Percentiles rank a stretch among this genome's conserved stretches.
Conservation (phyloP, 2,113 vertebrate species). For the Melierax canorus region DNA sequence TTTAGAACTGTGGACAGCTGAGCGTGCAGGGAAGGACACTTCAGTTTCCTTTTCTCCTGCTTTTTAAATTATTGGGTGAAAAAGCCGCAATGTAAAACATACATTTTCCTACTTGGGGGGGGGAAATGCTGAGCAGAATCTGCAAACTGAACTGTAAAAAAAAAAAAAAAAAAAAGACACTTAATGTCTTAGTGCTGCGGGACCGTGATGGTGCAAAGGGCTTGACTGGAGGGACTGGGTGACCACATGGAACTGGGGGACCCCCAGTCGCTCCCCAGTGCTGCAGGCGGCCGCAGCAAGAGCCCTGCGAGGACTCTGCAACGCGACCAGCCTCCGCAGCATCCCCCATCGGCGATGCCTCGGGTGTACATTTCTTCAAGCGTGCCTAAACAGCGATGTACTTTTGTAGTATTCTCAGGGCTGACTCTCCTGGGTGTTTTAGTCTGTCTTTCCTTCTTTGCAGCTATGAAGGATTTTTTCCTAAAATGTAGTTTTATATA, state of each 20-base stretch:
- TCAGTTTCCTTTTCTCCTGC: neutral
- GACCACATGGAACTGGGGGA: neutral
- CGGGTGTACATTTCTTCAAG: fast-evolving
- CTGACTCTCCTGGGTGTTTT: neutral
- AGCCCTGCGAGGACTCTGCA: neutral
- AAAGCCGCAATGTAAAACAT: neutral
- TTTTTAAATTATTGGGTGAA: neutral
- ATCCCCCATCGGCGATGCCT: fast-evolving
- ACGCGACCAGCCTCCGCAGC: neutral
- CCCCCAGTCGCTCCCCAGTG: neutral
- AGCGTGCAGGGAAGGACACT: fast-evolving
- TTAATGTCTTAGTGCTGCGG: neutral
- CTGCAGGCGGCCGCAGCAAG: neutral
- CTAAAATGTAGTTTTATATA: neutral
- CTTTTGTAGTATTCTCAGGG: fast-evolving
- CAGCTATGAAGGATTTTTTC: neutral
- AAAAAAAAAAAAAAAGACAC: too few species aligned
- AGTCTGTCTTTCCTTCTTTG: neutral
- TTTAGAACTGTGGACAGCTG: neutral
- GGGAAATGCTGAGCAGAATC: neutral
- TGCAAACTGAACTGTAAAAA: neutral
- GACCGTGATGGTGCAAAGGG: fast-evolving
- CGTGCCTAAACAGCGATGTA: fast-evolving
- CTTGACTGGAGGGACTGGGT: neutral
- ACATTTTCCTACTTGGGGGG: neutral